Evolutionary conservation across 2,113 vertebrate genomes (phyloP).

Genomic region (Sinocyclocheilus maitianheensis): DNA sequence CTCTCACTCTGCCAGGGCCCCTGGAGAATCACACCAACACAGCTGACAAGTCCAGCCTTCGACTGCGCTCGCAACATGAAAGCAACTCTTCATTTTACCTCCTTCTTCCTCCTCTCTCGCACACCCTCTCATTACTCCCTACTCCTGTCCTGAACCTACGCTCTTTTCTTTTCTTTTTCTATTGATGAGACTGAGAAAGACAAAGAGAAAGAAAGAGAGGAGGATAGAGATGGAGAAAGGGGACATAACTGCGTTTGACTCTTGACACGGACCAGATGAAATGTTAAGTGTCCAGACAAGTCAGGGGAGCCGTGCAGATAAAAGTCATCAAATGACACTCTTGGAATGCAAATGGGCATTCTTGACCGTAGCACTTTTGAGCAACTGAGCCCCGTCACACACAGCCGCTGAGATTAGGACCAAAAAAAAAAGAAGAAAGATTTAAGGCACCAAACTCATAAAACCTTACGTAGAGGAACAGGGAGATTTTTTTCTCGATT

Average conservation of each 20-base stretch:
- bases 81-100: conserved; percentile 56
- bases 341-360: conserved; percentile 96
- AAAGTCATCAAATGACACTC: conserved; percentile 95
- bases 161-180: no score
- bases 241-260: conserved; percentile 66
- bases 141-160: conserved; percentile 13
- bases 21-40: conserved; percentile 82
- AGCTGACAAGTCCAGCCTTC: conserved; percentile 84
- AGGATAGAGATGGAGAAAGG: conserved; percentile 31
- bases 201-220: conserved; percentile 42
- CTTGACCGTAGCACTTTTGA: conserved; percentile 82
- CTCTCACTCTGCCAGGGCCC: conserved; percentile 73
- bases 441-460: conserved; percentile 80
- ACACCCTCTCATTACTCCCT: conserved; percentile 68
- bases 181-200: conserved; percentile 65
- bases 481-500: background rate
- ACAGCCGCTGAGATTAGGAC: conserved; percentile 83
- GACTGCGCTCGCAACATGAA: conserved; percentile 82
- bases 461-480: conserved; percentile 58
- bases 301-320: conserved; percentile 83
- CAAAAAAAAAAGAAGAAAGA: conserved; percentile 65
- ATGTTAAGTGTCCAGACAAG: conserved; percentile 80
- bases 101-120: conserved; percentile 4
- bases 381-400: conserved; percentile 87
- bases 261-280: conserved; percentile 84